These are phyloP conservation scores for Sandelia bainsii DNA, from an alignment of 2,797 vertebrate species.

Conservation along the genomic window DNA sequence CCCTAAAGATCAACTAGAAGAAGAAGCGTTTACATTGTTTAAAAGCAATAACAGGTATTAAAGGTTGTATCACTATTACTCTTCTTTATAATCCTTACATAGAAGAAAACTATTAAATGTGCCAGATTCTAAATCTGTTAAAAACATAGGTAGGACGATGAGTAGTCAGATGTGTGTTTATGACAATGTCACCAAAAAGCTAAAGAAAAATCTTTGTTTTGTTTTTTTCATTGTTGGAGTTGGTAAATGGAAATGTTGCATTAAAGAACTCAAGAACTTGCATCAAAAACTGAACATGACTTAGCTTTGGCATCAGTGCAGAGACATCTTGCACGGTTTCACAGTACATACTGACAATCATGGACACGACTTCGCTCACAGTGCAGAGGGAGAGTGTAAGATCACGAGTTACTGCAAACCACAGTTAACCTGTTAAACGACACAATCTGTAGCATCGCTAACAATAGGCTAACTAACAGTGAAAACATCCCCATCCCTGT, in stretches of 20 bases:
- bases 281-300: constrained; percentile 6
- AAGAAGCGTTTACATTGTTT: background rate
- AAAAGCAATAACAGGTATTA: background rate
- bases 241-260: background rate
- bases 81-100: background rate
- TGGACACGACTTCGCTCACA: constrained; percentile 32
- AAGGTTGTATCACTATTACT: background rate
- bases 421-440: constrained; percentile 36
- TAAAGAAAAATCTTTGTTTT: too few species aligned
- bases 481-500: background rate
- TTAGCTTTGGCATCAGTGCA: constrained; percentile 36
- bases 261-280: background rate
- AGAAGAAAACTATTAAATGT: background rate
- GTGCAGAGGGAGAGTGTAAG: constrained; percentile 40
- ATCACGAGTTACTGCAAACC: constrained; percentile 36
- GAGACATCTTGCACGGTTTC: constrained; percentile 65
- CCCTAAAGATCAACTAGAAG: background rate
- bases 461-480: background rate
- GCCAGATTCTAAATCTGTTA: too few species aligned
- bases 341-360: constrained; percentile 51
- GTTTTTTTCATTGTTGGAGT: background rate
- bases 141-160: background rate
- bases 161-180: background rate
- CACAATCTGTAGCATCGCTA: background rate
- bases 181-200: background rate